A percentile compares a stretch with the other conserved stretches of the same genome.
Evolutionary conservation across 2,888 invertebrate species (phyloP).

Genomic region (Asteroscopus sphinx): DNA sequence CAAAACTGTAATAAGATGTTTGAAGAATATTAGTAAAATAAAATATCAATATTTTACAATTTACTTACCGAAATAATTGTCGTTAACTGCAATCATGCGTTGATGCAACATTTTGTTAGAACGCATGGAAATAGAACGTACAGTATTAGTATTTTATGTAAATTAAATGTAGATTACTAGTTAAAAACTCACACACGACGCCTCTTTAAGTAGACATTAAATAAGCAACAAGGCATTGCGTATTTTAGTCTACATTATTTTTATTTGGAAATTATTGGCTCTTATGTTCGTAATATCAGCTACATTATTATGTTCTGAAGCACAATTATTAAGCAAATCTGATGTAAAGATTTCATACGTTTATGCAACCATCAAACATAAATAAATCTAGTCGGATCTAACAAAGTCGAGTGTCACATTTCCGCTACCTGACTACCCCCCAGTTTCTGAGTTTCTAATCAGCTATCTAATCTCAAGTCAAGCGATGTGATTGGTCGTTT

Average conservation of each 20-base stretch:
- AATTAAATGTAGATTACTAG: constrained; percentile 39
- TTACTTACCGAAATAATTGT: constrained; percentile 99
- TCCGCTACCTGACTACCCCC: too few relatives aligned
- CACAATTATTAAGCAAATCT: constrained; percentile 4
- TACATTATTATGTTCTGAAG: constrained; percentile 20
- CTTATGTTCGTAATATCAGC: constrained; percentile 6
- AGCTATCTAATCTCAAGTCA: too few relatives aligned
- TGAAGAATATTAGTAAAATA: constrained; percentile 44
- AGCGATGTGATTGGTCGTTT: too few relatives aligned
- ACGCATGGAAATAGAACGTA: constrained; percentile 85
- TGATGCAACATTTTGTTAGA: constrained; percentile 84
- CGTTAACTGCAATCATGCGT: constrained; percentile 95
- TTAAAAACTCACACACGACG: constrained; percentile 61
- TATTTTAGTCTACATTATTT: constrained; percentile 22
- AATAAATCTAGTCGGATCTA: neutral
- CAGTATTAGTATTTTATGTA: constrained; percentile 66
- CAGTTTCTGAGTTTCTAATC: too few relatives aligned
- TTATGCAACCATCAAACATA: neutral
- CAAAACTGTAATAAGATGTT: constrained; percentile 3
- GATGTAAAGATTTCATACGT: constrained; percentile 10
- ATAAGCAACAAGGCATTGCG: constrained; percentile 26
- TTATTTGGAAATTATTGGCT: constrained; percentile 1
- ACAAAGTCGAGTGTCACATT: neutral
- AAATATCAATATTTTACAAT: constrained; percentile 54
- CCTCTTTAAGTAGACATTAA: constrained; percentile 45